A percentile compares a stretch with the other conserved stretches of the same genome.
These are phyloP conservation scores for Drosophila littoralis DNA, from an alignment of 1,140 invertebrate genomes.

Conservation along the genomic window DNA sequence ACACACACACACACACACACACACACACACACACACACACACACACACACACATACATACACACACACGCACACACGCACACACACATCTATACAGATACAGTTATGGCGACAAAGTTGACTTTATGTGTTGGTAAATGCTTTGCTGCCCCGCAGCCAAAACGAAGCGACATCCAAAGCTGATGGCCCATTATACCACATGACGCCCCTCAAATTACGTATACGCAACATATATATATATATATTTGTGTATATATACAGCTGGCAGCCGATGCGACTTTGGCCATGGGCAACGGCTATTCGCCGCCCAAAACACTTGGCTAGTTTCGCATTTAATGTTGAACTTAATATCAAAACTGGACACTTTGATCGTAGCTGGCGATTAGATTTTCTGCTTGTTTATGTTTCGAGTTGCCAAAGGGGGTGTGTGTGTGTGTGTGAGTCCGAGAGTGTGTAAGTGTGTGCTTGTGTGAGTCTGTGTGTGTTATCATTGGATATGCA, in stretches of 20 bases:
- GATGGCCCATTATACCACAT: conserved; percentile 76
- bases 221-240: conserved; percentile 23
- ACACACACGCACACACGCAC: too few species aligned
- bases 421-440: conserved; percentile 2
- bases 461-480: background rate
- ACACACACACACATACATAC: conserved; percentile 22
- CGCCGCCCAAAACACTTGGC: conserved; percentile 57
- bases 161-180: conserved; percentile 51
- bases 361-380: conserved; percentile 71
- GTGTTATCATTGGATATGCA: conserved; percentile 52
- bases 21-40: conserved; percentile 25
- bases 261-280: conserved; percentile 7
- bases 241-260: conserved; percentile 24
- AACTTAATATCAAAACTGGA: conserved; percentile 67
- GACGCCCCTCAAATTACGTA: conserved; percentile 78
- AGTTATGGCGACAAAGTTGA: conserved; percentile 53
- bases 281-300: conserved; percentile 17
- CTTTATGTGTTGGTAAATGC: conserved; percentile 72
- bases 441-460: background rate
- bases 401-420: conserved; percentile 15
- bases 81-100: conserved; percentile 12
- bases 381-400: conserved; percentile 66
- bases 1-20: conserved; percentile 23
- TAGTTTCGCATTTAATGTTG: conserved; percentile 52
- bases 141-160: conserved; percentile 47